These are phyloP conservation scores for Drosophila limbata DNA, from an alignment of 2,888 invertebrate genomes.

Conservation along the genomic window DNA sequence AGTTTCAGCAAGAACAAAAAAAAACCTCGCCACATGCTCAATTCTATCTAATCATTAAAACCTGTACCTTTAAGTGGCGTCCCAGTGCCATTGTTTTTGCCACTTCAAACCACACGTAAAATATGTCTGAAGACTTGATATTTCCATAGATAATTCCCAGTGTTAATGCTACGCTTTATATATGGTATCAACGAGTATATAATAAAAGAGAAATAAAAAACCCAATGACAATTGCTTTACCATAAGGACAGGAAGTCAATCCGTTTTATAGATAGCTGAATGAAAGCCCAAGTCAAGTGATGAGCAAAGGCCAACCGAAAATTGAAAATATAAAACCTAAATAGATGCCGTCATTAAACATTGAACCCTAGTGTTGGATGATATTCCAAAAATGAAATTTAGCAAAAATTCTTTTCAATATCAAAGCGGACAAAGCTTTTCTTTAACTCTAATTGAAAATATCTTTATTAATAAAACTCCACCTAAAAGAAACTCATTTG, in stretches of 20 bases:
- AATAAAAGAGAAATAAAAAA: slow-evolving; percentile 3
- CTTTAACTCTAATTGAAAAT: neutral
- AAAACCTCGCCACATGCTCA: slow-evolving; percentile 46
- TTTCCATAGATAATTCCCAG: slow-evolving; percentile 33
- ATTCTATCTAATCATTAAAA: slow-evolving; percentile 60
- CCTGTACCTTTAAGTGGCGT: slow-evolving; percentile 48
- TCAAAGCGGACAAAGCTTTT: neutral
- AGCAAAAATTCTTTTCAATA: neutral
- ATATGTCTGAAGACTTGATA: slow-evolving; percentile 44
- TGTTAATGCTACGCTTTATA: slow-evolving; percentile 11
- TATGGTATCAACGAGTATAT: neutral
- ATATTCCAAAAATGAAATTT: neutral
- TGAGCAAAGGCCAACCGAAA: slow-evolving; percentile 9
- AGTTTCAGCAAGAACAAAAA: neutral
- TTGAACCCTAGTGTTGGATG: neutral
- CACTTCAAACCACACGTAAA: slow-evolving; percentile 40
- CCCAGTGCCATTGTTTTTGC: slow-evolving; percentile 29
- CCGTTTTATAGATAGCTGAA: slow-evolving; percentile 3
- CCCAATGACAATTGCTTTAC: slow-evolving; percentile 13
- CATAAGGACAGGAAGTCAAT: slow-evolving; percentile 15
- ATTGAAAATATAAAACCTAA: neutral
- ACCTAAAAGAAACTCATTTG: neutral
- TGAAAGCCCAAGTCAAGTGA: neutral
- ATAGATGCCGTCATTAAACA: neutral
- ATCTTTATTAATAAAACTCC: neutral